A percentile compares a stretch with the other conserved stretches of the same genome.
Conservation (phyloP, 2,797 vertebrate genomes). For the Mormyrus proboscirostris region DNA sequence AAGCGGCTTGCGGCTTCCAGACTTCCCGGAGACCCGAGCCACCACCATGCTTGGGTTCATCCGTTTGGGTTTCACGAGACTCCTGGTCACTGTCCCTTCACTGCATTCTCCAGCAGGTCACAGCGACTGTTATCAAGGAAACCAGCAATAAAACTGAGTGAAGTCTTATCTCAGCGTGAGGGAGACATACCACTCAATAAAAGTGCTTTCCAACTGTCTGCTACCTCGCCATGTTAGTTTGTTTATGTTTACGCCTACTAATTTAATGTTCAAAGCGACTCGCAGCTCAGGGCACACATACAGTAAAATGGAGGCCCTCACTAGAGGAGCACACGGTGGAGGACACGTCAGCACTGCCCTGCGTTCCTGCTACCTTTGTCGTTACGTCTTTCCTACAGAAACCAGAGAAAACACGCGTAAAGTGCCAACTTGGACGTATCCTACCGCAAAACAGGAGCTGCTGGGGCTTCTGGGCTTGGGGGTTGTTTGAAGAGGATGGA, state of each 20-base stretch:
- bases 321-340: background rate
- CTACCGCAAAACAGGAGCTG: background rate
- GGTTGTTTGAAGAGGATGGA: background rate
- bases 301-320: background rate
- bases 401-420: background rate
- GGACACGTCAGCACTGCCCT: background rate
- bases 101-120: background rate
- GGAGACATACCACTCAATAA: background rate
- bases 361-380: background rate
- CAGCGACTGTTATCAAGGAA: background rate
- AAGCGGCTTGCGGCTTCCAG: constrained; percentile 26
- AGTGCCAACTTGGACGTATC: background rate
- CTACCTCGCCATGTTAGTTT: background rate
- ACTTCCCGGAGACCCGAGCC: constrained; percentile 10
- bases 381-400: background rate
- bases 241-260: constrained; percentile 1
- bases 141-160: constrained; percentile 6
- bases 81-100: background rate
- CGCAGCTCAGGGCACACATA: background rate
- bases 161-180: background rate
- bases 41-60: background rate
- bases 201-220: background rate
- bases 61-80: background rate
- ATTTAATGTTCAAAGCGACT: constrained; percentile 8
- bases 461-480: background rate